Evolutionary conservation across 2,888 invertebrate species (phyloP).

Genomic region (Polyommatus icarus): DNA sequence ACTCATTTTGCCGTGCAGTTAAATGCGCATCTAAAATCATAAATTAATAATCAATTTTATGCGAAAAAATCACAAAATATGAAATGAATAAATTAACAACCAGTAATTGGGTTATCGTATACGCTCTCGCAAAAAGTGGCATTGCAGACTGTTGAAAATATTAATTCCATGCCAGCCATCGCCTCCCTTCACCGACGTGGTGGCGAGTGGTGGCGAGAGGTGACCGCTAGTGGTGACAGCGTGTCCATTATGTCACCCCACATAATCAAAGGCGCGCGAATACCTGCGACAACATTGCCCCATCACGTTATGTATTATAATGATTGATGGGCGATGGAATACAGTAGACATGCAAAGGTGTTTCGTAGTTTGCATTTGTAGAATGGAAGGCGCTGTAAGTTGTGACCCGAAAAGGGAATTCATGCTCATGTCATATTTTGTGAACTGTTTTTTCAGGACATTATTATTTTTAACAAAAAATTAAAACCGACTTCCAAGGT

Average conservation of each 20-base stretch:
- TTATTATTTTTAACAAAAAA: too few relatives aligned
- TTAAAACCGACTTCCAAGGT: too few relatives aligned
- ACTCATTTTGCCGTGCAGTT: slow-evolving; percentile 45
- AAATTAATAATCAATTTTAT: background rate
- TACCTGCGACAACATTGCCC: slow-evolving; percentile 41
- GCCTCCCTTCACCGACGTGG: slow-evolving; percentile 40
- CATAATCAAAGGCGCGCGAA: slow-evolving; percentile 42
- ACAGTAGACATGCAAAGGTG: slow-evolving; percentile 45
- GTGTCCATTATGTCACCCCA: slow-evolving; percentile 38
- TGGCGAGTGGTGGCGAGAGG: slow-evolving; percentile 33
- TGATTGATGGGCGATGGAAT: slow-evolving; percentile 48
- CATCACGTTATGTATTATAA: slow-evolving; percentile 39
- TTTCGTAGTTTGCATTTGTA: background rate
- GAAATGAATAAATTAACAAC: slow-evolving; percentile 41
- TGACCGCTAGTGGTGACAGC: slow-evolving; percentile 36
- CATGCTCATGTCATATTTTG: too few relatives aligned
- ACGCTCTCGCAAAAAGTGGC: slow-evolving; percentile 62
- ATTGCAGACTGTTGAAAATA: slow-evolving; percentile 70
- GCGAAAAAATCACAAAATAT: background rate
- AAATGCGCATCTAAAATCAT: slow-evolving; percentile 48
- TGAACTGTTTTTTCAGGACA: too few relatives aligned
- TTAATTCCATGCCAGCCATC: slow-evolving; percentile 67
- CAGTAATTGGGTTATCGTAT: slow-evolving; percentile 55
- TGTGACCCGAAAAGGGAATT: too few relatives aligned
- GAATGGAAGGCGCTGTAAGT: background rate